Base-by-base conservation (phyloP, 1,140 invertebrate species). In the Cotesia glomerata region DNA sequence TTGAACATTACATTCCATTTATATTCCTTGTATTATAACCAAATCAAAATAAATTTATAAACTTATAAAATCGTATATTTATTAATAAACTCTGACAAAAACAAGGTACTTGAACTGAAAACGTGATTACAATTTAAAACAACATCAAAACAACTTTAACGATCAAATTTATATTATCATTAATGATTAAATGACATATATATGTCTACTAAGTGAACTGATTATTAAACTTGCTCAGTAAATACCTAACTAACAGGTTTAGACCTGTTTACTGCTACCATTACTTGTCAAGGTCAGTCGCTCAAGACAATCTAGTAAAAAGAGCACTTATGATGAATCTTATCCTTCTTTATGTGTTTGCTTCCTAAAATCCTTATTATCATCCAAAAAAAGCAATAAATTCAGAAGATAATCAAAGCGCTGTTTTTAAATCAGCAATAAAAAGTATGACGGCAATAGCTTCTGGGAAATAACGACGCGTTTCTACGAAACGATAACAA, bases 281-380 rank as follows among this genome's bases (percentile, higher is more conserved):
- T 11, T 91, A 90, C 69, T 5, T 90, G 89, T 74, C 85, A 88
- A 78, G 90, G 89, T 11, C 81, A 90, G 89, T 75, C 87, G 89
- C 70, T 84, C 35, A 77, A 88, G 75, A 72, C 90, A 81, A 85
- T 88, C 81, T 11, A 82, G 84, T 68, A 82, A 85, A 3, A 84
- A 83, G 67, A 83, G 67, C 39, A 45, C 7, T 45, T 11, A 45
- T 5, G 0, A 26, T 26, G 0, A 18, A 18, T 18, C 18, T 18
- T 39, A 39, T 39, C 36, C 36, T n/a, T n/a, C n/a, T n/a, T n/a
- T n/a, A n/a, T n/a, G n/a, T n/a, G n/a, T n/a, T n/a, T n/a, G n/a
- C n/a, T n/a, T n/a, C 26, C 26, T 3, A 26, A 26, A 26, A 26
- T 26, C 26, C 26, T 26, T 26, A n/a, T n/a, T n/a, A n/a, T n/a